Base-by-base conservation (phyloP, 1,140 invertebrate genomes). In the Aricia agestis region DNA sequence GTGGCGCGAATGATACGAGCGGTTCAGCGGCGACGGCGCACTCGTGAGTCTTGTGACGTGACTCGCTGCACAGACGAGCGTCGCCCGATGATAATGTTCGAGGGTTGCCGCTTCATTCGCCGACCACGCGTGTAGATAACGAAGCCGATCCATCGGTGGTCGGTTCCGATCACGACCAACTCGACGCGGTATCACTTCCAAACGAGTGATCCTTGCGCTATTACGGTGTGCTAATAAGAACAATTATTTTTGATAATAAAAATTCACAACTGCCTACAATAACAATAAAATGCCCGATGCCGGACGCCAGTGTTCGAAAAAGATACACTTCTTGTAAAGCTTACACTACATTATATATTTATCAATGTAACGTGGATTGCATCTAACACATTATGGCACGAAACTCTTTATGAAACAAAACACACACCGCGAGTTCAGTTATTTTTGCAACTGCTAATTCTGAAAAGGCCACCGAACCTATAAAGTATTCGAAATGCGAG, bases 1-100 rank as follows among this genome's bases (percentile, higher is more conserved):
- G 84, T 82, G 81, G 80, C 81, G 85, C 85, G 85, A 90, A 84
- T 90, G 87, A 84, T 84, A 86, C 79, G 82, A 76, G 78, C 78
- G 76, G 74, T 36, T 61, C 32, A 42, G 74, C 76, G 75, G 82
- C 84, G 86, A 81, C 84, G 86, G 87, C 86, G 87, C 87, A 85
- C 81, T 85, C 81, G 84, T 82, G 75, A 76, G 71, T 71, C 77
- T 79, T 73, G 82, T 80, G 83, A 86, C 85, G 84, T 80, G 79
- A 74, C 75, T 77, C 74, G 82, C 83, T 81, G 83, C 81, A 81
- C 80, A 84, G 73, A 72, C 79, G 81, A 76, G 83, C 78, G 80
- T 83, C 82, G 83, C 73, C 72, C 73, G 77, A 79, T 82, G 82
- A 85, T 85, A 88, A 85, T 85, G 82, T 84, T 83, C 78, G 82